These are phyloP conservation scores for Drosophila miranda DNA, from an alignment of 1,140 invertebrate genomes.

Conservation along the genomic window DNA sequence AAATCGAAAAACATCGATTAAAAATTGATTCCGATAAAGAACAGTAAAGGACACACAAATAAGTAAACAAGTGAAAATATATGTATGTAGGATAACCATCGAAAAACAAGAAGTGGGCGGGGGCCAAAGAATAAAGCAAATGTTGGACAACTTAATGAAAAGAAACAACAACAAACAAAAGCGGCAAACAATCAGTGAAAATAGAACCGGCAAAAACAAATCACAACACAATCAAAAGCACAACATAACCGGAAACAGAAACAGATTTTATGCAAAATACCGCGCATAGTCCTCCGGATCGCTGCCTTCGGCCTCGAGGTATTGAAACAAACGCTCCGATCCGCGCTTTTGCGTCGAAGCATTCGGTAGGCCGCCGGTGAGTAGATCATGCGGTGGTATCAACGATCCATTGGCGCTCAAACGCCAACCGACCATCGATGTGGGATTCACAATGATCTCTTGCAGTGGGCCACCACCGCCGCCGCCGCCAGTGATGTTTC, in stretches of 20 bases:
- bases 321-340: conserved; percentile 82
- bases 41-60: conserved; percentile 1
- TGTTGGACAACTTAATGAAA: too few relatives aligned
- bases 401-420: conserved; percentile 79
- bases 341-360: conserved; percentile 81
- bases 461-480: conserved; percentile 69
- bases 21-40: too few relatives aligned
- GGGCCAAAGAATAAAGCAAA: background rate
- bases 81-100: too few relatives aligned
- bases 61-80: background rate
- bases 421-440: conserved; percentile 82
- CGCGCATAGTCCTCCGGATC: conserved; percentile 83
- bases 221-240: conserved; percentile 1
- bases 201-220: too few relatives aligned
- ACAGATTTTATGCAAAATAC: conserved; percentile 57
- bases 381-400: conserved; percentile 78
- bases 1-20: conserved; percentile 5
- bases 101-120: conserved; percentile 2
- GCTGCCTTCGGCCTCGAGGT: conserved; percentile 82
- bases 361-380: conserved; percentile 71
- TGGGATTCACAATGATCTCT: conserved; percentile 81
- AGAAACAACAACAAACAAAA: too few relatives aligned
- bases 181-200: too few relatives aligned
- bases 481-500: conserved; percentile 59
- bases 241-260: conserved; percentile 14